phyloP scores from a whole-genome alignment of 2,888 invertebrate species.

The Melanotus villosus region DNA sequence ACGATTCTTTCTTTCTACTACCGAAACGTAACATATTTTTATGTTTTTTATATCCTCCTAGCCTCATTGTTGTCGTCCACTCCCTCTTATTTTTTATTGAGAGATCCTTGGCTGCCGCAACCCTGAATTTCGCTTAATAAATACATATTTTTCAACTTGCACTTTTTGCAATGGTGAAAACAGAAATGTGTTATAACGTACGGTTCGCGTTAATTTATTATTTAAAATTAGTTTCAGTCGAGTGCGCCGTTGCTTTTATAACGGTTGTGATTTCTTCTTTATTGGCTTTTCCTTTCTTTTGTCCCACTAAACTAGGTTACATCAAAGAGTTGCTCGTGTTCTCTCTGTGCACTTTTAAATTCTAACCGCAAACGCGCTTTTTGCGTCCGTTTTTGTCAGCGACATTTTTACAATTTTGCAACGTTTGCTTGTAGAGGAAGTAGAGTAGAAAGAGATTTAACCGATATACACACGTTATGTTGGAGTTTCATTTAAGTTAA shows the following conservation, averaged over 20 bases:
- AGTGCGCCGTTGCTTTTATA: constrained; percentile 29
- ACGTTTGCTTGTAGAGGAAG: not conserved
- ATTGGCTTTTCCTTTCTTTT: constrained; percentile 42
- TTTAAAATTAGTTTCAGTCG: constrained; percentile 33
- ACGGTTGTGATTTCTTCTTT: constrained; percentile 41
- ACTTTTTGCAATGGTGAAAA: constrained; percentile 21
- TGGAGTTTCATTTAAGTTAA: not conserved
- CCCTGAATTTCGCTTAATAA: no score
- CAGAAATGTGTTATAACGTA: constrained; percentile 31
- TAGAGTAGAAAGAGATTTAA: constrained; percentile 26
- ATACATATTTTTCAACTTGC: constrained; percentile 22
- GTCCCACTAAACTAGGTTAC: constrained; percentile 32
- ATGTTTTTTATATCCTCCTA: constrained; percentile 24
- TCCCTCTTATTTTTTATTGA: no score
- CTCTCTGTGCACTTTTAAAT: not conserved
- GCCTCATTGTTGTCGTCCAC: constrained; percentile 16
- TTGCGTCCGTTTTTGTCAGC: constrained; percentile 6
- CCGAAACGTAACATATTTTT: constrained; percentile 11
- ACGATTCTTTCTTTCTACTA: no score
- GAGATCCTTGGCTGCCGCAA: no score
- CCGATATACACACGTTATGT: not conserved
- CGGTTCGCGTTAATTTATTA: constrained; percentile 20
- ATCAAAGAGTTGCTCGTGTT: constrained; percentile 5
- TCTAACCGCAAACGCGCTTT: constrained; percentile 13
- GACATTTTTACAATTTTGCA: constrained; percentile 11